Evolutionary conservation across 2,797 vertebrate species (phyloP).

Genomic region (Selene dorsalis): DNA sequence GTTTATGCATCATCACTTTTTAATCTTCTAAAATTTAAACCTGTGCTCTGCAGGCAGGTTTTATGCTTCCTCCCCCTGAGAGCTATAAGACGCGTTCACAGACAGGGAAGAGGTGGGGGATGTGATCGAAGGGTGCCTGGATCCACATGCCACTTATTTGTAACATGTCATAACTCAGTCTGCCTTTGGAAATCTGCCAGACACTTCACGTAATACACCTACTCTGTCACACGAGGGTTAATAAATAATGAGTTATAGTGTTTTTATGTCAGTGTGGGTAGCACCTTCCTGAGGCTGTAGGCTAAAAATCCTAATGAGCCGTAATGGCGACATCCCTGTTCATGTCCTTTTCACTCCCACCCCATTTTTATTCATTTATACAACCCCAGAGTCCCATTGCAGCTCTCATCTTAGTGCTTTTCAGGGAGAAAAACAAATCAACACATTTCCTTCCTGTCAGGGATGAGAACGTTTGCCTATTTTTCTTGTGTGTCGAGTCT

Average conservation of each 20-base stretch:
- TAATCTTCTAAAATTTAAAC: conserved; percentile 51
- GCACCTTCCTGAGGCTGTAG: background rate
- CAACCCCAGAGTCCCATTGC: conserved; percentile 27
- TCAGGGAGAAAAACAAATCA: conserved; percentile 65
- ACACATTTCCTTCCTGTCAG: conserved; percentile 67
- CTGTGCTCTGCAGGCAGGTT: conserved; percentile 43
- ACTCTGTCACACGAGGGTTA: conserved; percentile 41
- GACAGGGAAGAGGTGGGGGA: background rate
- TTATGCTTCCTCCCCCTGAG: conserved; percentile 49
- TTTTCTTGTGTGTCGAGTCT: conserved; percentile 59
- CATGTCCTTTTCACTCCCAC: conserved; percentile 20
- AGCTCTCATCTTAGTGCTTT: conserved; percentile 44
- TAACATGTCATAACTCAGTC: conserved; percentile 54
- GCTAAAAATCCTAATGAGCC: conserved; percentile 47
- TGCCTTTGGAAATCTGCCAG: conserved; percentile 51
- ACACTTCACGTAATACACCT: conserved; percentile 47
- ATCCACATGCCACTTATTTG: conserved; percentile 39
- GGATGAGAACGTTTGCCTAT: conserved; percentile 44
- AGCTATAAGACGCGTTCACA: conserved; percentile 45
- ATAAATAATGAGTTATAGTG: conserved; percentile 44
- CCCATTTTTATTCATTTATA: conserved; percentile 49
- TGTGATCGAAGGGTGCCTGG: background rate
- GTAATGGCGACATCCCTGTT: conserved; percentile 30
- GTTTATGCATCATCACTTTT: conserved; percentile 70
- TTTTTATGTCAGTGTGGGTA: conserved; percentile 31